Conservation (phyloP, 1,140 invertebrate species). For the Cyclina sinensis region DNA sequence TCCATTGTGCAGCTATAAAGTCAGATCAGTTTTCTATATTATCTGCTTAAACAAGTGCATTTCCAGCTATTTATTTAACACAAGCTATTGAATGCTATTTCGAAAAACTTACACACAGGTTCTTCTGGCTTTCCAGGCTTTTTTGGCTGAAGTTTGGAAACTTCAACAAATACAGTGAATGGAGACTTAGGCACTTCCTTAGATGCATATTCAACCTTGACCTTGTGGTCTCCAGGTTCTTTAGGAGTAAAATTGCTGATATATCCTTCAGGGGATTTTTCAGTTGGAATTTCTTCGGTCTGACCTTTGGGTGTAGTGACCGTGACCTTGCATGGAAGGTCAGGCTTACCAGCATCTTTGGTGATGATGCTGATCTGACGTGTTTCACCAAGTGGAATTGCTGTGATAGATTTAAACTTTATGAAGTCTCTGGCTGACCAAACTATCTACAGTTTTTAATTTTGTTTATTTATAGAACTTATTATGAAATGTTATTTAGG, state of each 20-base stretch:
- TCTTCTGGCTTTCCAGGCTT: conserved; percentile 46
- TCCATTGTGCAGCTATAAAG: too few relatives aligned
- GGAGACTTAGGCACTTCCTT: conserved; percentile 82
- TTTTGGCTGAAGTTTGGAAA: background rate
- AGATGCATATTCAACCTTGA: conserved; percentile 82
- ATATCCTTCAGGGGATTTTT: conserved; percentile 91
- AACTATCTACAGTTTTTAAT: too few relatives aligned
- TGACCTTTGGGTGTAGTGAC: conserved; percentile 85
- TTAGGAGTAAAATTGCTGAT: conserved; percentile 93
- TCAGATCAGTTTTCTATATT: too few relatives aligned
- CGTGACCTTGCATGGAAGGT: conserved; percentile 90
- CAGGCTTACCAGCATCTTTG: conserved; percentile 89
- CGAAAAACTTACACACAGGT: conserved; percentile 19
- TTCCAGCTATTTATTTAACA: too few relatives aligned
- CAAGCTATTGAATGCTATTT: too few relatives aligned
- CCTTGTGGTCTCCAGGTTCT: conserved; percentile 90
- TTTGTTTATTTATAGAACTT: too few relatives aligned
- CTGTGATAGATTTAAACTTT: too few relatives aligned
- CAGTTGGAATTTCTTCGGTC: conserved; percentile 88
- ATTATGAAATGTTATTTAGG: too few relatives aligned
- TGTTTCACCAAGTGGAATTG: conserved; percentile 86
- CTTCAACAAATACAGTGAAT: conserved; percentile 89
- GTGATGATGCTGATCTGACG: conserved; percentile 95
- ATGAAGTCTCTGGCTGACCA: too few relatives aligned
- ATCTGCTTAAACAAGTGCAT: too few relatives aligned